Base-by-base conservation (phyloP, 1,140 invertebrate genomes). In the Drosophila sturtevanti region DNA sequence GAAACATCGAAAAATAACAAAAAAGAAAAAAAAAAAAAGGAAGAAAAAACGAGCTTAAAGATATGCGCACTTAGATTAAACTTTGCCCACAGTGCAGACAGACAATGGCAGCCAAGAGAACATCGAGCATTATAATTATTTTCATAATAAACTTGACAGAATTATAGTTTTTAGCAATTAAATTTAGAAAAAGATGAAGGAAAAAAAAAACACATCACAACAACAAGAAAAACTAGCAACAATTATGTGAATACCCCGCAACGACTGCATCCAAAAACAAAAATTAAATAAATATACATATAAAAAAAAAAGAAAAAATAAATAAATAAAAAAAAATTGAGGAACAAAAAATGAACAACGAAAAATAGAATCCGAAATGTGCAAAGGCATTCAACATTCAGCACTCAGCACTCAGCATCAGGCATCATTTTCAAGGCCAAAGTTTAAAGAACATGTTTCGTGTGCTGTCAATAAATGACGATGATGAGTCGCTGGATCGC, bases 111-210 rank as follows among this genome's bases (percentile, higher is more conserved):
- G 52, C 51, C 41, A 63, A 59, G 34, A 22, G 22, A 14, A 37
- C 63, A 27, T 48, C 59, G 72, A 89, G 85, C 85, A 89, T 89
- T 84, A 89, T 89, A 89, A 89, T 89, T 89, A 89, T 89, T 84
- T 89, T 82, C 85, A 89, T 89, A 89, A 89, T 89, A 89, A 89
- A 79, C 81, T 77, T 72, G 77, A 81, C 85, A 74, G 84, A 82
- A 82, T 89, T 89, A 89, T 81, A 87, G 85, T 89, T 89, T 89
- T 89, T 75, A 90, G 86, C 86, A 90, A 90, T 90, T 90, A 90
- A 89, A 89, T 67, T 77, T 81, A 66, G 65, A 84, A 70, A 81
- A 55, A 80, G 79, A 56, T 61, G 70, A 80, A 66, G 68, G 68
- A 58, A 63, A 69, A 65, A 59, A 51, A 18, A 52, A 63, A 51